Base-by-base conservation (phyloP, 1,140 invertebrate species). In the Sitophilus oryzae region DNA sequence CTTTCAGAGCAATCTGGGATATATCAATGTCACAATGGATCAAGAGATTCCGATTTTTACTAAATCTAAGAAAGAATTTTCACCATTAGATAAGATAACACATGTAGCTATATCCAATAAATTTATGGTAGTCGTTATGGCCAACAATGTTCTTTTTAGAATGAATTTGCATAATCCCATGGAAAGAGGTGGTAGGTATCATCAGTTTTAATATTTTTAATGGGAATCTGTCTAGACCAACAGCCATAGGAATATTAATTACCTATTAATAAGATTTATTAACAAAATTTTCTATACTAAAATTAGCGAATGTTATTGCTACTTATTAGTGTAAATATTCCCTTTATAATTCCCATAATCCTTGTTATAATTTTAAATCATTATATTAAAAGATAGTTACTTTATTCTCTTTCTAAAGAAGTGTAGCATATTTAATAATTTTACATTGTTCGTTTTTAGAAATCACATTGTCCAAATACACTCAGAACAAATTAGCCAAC, bases 91-190 rank as follows among this genome's bases (percentile, higher is more conserved):
- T 56, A 64, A 72, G 52, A 84, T 96, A 36, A 84, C 84, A 15
- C 86, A 94, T 67, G 73, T 94, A 18, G 82, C 79, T 38, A 88
- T 92, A 1, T 82, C 84, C 15, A 93, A 83, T 65, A 90, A 93
- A 66, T 84, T 83, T 64, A 75, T 96, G 34, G 82, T 91, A 0
- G 79, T 95, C 48, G 84, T 87, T 1, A 87, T 96, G 84, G 82
- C 82, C 18, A 91, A 91, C 69, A 85, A 87, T 65, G 79, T 83
- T 44, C 65, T 95, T 2, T 79, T 93, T 42, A 75, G 90, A 36
- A 86, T 95, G 55, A 87, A 95, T 73, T 74, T 95, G 56, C 84
- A 85, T 58, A 78, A 86, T 60, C 85, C 89, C 8, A 82, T 87
- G 52, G 78, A 84, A 53, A 79, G 83, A 61, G 84, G 91, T 77